Evolutionary conservation across 2,113 vertebrate species (phyloP), one percentile per base, ranked within the genome.

Genomic region (Callopanchax toddi): DNA sequence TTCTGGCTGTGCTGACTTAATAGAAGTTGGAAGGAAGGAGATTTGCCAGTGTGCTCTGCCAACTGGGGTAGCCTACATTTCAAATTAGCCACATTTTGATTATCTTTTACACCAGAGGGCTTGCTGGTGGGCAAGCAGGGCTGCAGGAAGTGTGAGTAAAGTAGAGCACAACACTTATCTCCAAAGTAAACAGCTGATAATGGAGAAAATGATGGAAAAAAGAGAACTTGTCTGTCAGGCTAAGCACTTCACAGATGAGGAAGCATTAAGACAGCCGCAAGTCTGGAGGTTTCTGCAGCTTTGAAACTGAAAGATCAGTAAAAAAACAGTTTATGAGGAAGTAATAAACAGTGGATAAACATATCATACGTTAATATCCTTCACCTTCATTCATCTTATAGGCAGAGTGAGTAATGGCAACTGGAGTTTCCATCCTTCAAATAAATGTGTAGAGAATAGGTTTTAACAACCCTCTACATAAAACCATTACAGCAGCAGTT

Each of bases 151-250:
- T 71, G 51, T 59, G 76, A 62, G 48, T 67, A 81, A 84, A 81
- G 44, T 80, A 61, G 72, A 71, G 71, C 71, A 65, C 44, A 58
- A 69, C 74, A 74, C 64, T 68, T 79, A 67, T 65, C 76, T 82
- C 78, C 83, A 73, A 26, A 73, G 76, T 52, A 79, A 67, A 66
- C 74, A 69, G 64, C 67, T 77, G 83, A 89, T 86, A 73, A 67
- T 64, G 49, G 40, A 65, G 43, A 59, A 82, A 57, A 74, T 62
- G 73, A 82, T 69, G 9, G 44, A 52, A 42, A 57, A 76, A 32
- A 32, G 3, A 61, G n/a, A 29, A 81, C 67, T 67, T 63, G 72
- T 79, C 78, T 84, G 75, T 81, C 70, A 74, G 52, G 23, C 49
- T 82, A 72, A 84, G 67, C 75, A 49, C 51, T 62, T 42, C 32